Conservation (phyloP, 2,888 invertebrate genomes). For the Deilephila porcellus region DNA sequence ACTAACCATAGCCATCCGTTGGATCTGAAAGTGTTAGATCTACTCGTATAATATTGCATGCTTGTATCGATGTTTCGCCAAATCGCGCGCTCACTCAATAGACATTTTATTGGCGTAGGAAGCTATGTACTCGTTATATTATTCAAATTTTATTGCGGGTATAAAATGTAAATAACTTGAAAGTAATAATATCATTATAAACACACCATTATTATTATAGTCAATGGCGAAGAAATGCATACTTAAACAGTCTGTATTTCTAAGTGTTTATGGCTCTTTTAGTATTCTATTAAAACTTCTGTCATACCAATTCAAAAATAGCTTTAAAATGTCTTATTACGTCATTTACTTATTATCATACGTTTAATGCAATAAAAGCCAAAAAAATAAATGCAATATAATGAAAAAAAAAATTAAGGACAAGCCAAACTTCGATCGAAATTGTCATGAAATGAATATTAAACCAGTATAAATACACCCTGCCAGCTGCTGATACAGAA, state of each 20-base stretch:
- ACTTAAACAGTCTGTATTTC: background rate
- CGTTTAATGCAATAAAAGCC: no score
- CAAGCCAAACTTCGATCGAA: no score
- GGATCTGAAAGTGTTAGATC: background rate
- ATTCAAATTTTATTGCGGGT: background rate
- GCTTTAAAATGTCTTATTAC: no score
- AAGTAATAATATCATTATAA: background rate
- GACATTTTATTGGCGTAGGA: background rate
- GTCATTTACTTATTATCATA: no score
- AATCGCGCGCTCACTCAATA: background rate
- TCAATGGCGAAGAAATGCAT: slow-evolving; percentile 1
- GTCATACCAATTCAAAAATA: no score
- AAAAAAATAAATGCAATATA: no score
- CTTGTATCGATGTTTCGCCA: background rate
- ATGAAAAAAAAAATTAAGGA: no score
- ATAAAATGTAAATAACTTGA: background rate
- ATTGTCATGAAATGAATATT: no score
- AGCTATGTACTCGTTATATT: background rate
- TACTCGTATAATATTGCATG: background rate
- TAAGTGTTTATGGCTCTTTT: background rate
- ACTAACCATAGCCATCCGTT: background rate
- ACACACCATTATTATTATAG: background rate
- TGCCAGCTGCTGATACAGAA: no score
- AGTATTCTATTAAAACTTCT: background rate
- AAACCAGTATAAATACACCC: no score